Conservation (phyloP, 2,113 vertebrate species). For the Siniperca chuatsi region DNA sequence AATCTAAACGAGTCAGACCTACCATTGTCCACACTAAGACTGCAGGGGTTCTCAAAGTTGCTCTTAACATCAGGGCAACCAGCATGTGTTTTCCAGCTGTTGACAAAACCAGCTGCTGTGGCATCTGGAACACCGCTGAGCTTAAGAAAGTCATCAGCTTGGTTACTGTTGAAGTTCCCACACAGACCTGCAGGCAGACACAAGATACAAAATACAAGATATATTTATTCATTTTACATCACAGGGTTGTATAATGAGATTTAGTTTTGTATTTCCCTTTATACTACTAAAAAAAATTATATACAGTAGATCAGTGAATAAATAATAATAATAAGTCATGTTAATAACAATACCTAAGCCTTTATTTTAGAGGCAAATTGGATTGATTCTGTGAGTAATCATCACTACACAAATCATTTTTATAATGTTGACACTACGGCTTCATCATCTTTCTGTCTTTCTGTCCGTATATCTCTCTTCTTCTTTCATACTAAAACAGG, state of each 20-base stretch:
- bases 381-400: neutral
- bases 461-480: neutral
- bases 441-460: neutral
- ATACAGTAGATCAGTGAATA: no score
- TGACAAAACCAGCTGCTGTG: constrained; percentile 79
- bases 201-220: no score
- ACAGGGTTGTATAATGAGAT: no score
- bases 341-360: neutral
- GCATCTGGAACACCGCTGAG: constrained; percentile 76
- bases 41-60: constrained; percentile 78
- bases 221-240: no score
- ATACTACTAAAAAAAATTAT: no score
- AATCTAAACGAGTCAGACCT: neutral
- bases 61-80: constrained; percentile 72
- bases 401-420: neutral
- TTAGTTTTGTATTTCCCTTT: no score
- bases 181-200: constrained; percentile 77
- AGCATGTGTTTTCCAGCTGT: constrained; percentile 81
- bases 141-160: constrained; percentile 80
- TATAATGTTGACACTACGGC: neutral
- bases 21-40: constrained; percentile 82
- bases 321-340: neutral
- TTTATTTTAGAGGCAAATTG: neutral
- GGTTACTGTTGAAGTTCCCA: constrained; percentile 83
- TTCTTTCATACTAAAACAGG: neutral